Conservation (phyloP, 2,888 invertebrate genomes). For the Serrognathus titanus region DNA sequence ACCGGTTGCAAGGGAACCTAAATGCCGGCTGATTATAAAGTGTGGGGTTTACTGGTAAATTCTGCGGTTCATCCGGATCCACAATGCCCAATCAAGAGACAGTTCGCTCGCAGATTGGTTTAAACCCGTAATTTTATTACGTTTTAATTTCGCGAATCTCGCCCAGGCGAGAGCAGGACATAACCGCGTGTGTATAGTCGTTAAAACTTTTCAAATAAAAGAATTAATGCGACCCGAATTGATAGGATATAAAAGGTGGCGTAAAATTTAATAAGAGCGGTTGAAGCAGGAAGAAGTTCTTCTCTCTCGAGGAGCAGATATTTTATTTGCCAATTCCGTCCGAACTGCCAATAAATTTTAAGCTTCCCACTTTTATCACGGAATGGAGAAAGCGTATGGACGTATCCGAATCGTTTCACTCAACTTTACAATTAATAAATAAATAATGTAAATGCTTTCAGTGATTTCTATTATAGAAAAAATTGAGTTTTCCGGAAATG, state of each 20-base stretch:
- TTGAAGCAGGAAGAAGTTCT: background rate
- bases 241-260: conserved; percentile 5
- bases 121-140: conserved; percentile 30
- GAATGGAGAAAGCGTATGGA: conserved; percentile 19
- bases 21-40: conserved; percentile 35
- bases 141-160: conserved; percentile 9
- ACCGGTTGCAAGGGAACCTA: conserved; percentile 24
- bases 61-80: conserved; percentile 35
- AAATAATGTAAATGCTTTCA: no score
- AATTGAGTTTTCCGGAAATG: no score
- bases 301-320: conserved; percentile 11
- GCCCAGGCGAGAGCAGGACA: no score
- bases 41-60: conserved; percentile 29
- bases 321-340: conserved; percentile 25
- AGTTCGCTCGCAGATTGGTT: conserved; percentile 25
- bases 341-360: conserved; percentile 24
- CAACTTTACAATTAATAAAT: no score
- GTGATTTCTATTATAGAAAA: no score
- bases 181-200: background rate
- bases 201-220: background rate
- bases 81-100: conserved; percentile 37
- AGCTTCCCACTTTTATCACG: conserved; percentile 20
- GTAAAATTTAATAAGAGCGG: conserved; percentile 16
- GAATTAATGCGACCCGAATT: background rate
- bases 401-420: background rate